Percentiles rank a stretch among this genome's conserved stretches.
Conservation (phyloP, 2,797 vertebrate genomes). For the Xenopus petersii region DNA sequence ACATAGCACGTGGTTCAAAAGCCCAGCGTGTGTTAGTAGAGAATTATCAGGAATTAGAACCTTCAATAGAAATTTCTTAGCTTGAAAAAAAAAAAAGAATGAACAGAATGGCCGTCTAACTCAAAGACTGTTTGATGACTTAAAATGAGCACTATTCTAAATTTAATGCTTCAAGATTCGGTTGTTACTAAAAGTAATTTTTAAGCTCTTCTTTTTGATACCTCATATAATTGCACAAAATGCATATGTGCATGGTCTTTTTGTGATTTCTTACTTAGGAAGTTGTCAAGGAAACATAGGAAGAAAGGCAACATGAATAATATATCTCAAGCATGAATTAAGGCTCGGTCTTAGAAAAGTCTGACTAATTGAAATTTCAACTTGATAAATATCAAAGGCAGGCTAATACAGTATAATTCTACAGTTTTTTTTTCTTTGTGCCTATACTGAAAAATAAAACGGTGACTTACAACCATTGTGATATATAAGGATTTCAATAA, state of each 20-base stretch:
- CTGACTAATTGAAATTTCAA: slow-evolving; percentile 49
- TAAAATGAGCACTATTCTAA: slow-evolving; percentile 30
- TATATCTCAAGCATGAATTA: slow-evolving; percentile 42
- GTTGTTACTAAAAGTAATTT: slow-evolving; percentile 9
- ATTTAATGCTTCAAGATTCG: slow-evolving; percentile 20
- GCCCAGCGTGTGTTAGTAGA: slow-evolving; percentile 27
- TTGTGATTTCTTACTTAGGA: slow-evolving; percentile 17
- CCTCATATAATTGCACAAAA: slow-evolving; percentile 34
- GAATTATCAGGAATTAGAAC: slow-evolving; percentile 35
- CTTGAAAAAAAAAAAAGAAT: slow-evolving; percentile 21
- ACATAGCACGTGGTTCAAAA: slow-evolving; percentile 24
- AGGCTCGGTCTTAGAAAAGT: slow-evolving; percentile 32
- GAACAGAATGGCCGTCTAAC: slow-evolving; percentile 23
- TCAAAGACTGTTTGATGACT: slow-evolving; percentile 22
- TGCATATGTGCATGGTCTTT: slow-evolving; percentile 18
- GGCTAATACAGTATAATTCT: slow-evolving; percentile 29
- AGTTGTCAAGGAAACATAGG: slow-evolving; percentile 43
- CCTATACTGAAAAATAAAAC: slow-evolving; percentile 9
- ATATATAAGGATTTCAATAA: slow-evolving; percentile 29
- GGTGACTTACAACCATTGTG: slow-evolving; percentile 25
- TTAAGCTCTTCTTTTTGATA: slow-evolving; percentile 11
- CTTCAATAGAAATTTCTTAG: slow-evolving; percentile 34
- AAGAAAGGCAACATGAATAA: slow-evolving; percentile 41
- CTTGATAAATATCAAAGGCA: slow-evolving; percentile 46
- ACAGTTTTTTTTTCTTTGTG: slow-evolving; percentile 14